These are phyloP conservation scores for Incurvaria masculella DNA, from an alignment of 2,888 invertebrate species.

Conservation along the genomic window DNA sequence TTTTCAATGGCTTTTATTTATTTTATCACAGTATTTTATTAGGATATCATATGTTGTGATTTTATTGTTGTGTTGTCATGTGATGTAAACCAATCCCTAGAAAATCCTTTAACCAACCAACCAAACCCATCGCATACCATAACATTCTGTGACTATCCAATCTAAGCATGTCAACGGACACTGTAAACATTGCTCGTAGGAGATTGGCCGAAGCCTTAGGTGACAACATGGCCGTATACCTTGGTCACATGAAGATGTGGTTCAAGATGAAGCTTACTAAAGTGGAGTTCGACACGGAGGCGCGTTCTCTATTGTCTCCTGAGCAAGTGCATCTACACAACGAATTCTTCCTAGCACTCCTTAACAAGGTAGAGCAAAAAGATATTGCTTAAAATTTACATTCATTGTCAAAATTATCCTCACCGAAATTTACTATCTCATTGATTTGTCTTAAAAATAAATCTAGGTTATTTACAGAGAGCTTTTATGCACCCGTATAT, in stretches of 20 bases:
- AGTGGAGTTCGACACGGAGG: constrained; percentile 80
- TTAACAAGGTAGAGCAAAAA: constrained; percentile 69
- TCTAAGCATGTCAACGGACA: constrained; percentile 34
- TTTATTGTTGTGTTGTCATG: too few species aligned
- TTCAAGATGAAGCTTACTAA: constrained; percentile 72
- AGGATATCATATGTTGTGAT: too few species aligned
- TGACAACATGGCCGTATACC: constrained; percentile 68
- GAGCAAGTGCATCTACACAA: constrained; percentile 83
- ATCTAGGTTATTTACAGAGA: too few species aligned
- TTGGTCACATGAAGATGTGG: constrained; percentile 72
- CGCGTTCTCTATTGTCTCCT: constrained; percentile 66
- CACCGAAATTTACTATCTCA: too few species aligned
- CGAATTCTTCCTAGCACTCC: constrained; percentile 74
- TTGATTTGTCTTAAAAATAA: too few species aligned
- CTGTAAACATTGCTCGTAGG: constrained; percentile 58
- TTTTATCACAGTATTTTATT: too few species aligned
- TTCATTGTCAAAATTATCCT: constrained; percentile 15
- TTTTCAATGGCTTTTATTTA: too few species aligned
- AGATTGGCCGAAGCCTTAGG: constrained; percentile 62
- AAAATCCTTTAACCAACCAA: too few species aligned
- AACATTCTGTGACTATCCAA: too few species aligned
- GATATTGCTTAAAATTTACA: constrained; percentile 18
- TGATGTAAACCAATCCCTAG: too few species aligned
- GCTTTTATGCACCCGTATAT: too few species aligned
- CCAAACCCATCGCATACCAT: too few species aligned